phyloP scores from a whole-genome alignment of 2,888 invertebrate species.

The Noctuana brunneofusca region DNA sequence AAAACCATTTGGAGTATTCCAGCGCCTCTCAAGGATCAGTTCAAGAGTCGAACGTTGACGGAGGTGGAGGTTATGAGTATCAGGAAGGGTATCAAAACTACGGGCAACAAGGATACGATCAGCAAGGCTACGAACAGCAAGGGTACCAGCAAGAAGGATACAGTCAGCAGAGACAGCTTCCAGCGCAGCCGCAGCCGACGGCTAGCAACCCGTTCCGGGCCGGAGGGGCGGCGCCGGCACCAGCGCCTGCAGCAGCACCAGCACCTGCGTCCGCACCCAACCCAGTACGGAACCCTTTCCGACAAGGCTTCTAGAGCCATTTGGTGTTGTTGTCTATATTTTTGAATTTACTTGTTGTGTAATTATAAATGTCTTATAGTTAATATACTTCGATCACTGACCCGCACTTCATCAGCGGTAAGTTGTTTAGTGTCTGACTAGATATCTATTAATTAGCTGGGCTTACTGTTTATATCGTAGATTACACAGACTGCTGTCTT shows the following conservation, averaged over 20 bases:
- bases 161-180: constrained; percentile 74
- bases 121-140: constrained; percentile 62
- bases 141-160: constrained; percentile 59
- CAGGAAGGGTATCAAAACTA: constrained; percentile 76
- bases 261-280: constrained; percentile 63
- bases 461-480: constrained; percentile 50
- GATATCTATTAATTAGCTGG: constrained; percentile 64
- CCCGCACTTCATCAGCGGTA: constrained; percentile 62
- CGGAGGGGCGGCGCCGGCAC: constrained; percentile 52
- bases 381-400: constrained; percentile 79
- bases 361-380: constrained; percentile 77
- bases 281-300: constrained; percentile 83
- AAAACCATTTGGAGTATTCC: constrained; percentile 90
- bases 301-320: constrained; percentile 88
- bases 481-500: neutral
- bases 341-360: constrained; percentile 80
- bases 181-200: constrained; percentile 74
- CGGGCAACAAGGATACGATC: constrained; percentile 64
- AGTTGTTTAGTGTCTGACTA: constrained; percentile 64
- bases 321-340: constrained; percentile 77
- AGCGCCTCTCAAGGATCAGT: constrained; percentile 73
- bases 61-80: constrained; percentile 71
- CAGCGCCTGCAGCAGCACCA: constrained; percentile 59
- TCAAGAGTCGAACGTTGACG: constrained; percentile 87
- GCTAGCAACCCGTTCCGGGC: constrained; percentile 74